These are phyloP conservation scores for Phaethornis superciliosus DNA, from an alignment of 2,113 vertebrate genomes.

Conservation along the genomic window DNA sequence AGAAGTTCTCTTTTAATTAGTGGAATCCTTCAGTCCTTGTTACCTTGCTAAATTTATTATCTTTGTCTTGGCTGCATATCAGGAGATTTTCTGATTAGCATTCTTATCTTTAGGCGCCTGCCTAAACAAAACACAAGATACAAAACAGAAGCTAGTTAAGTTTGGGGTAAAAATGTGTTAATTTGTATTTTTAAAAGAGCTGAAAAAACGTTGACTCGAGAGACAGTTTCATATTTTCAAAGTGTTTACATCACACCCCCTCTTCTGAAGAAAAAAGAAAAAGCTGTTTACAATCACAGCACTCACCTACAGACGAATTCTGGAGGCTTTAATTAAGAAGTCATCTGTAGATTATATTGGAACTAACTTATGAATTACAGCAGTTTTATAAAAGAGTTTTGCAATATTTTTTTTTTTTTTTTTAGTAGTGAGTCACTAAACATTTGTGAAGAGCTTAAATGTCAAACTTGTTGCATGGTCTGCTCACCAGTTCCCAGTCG, in stretches of 20 bases:
- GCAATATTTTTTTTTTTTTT: neutral
- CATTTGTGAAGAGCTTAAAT: neutral
- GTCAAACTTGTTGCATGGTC: neutral
- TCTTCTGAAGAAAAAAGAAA: neutral
- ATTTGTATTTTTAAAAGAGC: no score
- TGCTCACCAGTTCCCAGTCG: accelerated
- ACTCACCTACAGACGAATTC: neutral
- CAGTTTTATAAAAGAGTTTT: neutral
- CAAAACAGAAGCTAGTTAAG: no score
- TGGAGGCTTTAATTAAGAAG: neutral
- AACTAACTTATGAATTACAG: neutral
- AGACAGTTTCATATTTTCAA: no score
- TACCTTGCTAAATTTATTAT: no score
- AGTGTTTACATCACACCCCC: neutral
- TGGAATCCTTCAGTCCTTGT: no score
- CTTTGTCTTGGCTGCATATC: no score
- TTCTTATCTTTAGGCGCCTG: no score
- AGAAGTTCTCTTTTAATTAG: no score
- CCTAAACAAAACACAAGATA: no score
- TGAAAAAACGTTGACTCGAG: no score
- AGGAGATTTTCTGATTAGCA: no score
- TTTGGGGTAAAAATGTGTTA: no score
- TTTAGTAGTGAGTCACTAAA: neutral
- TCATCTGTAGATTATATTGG: neutral
- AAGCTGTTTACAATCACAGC: neutral